Conservation (phyloP, 1,140 invertebrate genomes). For the Rhagoletis zephyria region DNA sequence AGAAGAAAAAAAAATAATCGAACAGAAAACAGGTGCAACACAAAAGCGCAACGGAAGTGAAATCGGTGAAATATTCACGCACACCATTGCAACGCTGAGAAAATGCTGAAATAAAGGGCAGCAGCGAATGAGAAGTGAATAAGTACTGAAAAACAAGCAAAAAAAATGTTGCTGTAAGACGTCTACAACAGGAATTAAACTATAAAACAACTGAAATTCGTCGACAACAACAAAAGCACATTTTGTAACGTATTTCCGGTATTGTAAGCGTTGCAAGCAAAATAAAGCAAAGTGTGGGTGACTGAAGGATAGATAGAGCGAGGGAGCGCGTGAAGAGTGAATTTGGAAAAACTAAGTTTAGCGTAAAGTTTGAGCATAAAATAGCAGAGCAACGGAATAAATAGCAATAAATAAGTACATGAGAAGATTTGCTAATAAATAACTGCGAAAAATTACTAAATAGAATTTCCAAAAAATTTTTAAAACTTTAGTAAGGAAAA, state of each 20-base stretch:
- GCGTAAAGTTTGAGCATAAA: constrained; percentile 23
- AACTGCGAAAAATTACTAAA: background rate
- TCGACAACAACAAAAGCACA: background rate
- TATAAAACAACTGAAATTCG: constrained; percentile 25
- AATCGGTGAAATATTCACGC: background rate
- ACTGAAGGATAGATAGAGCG: background rate
- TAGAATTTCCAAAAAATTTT: background rate
- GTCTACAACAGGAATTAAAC: constrained; percentile 15
- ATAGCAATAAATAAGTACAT: constrained; percentile 1
- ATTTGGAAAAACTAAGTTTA: background rate
- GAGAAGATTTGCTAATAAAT: background rate
- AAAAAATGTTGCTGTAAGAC: background rate
- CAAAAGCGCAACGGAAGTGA: constrained; percentile 36
- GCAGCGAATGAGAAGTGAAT: background rate
- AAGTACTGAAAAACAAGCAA: background rate
- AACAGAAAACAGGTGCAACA: background rate
- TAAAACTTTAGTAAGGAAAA: background rate
- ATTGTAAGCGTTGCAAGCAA: background rate
- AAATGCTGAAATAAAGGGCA: background rate
- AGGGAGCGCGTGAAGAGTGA: background rate
- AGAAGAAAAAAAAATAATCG: background rate
- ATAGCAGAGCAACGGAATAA: background rate
- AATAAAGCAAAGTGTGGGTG: background rate
- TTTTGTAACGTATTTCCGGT: constrained; percentile 36
- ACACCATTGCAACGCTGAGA: background rate